phyloP scores from a whole-genome alignment of 2,113 vertebrate genomes.

The Thryonomys swinderianus region DNA sequence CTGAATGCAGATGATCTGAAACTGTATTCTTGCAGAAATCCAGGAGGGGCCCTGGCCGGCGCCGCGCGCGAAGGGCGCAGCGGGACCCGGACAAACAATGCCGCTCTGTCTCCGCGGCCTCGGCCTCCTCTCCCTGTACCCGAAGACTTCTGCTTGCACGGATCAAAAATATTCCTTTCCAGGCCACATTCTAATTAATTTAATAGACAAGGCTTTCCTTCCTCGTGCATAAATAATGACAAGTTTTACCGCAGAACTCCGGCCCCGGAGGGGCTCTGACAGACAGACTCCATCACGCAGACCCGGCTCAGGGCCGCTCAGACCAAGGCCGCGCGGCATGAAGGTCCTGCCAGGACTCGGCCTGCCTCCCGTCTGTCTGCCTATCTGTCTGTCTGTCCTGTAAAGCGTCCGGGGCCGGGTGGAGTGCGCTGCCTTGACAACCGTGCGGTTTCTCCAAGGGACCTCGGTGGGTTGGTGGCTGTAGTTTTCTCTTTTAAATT shows the following conservation, averaged over 20 bases:
- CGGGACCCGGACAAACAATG: slow-evolving; percentile 90
- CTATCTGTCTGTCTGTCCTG: slow-evolving; percentile 10
- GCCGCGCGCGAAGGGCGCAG: slow-evolving; percentile 88
- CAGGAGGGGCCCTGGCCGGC: slow-evolving; percentile 89
- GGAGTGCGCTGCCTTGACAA: slow-evolving; percentile 19
- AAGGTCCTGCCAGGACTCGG: slow-evolving; percentile 44
- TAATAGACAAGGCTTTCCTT: slow-evolving; percentile 83
- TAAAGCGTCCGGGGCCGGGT: not conserved
- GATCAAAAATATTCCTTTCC: slow-evolving; percentile 85
- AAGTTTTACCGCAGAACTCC: slow-evolving; percentile 80
- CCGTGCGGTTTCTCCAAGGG: slow-evolving; percentile 68
- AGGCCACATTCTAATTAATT: slow-evolving; percentile 87
- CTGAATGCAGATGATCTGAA: slow-evolving; percentile 94
- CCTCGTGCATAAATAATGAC: slow-evolving; percentile 80
- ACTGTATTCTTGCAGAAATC: slow-evolving; percentile 90
- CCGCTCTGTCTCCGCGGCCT: slow-evolving; percentile 86
- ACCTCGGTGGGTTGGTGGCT: slow-evolving; percentile 33
- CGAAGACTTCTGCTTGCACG: slow-evolving; percentile 82
- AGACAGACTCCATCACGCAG: too few species aligned
- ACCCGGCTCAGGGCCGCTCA: slow-evolving; percentile 34
- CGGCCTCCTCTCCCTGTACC: slow-evolving; percentile 71
- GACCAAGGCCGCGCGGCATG: not conserved
- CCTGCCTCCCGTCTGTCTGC: not conserved
- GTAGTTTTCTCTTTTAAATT: not conserved
- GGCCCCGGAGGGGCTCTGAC: slow-evolving; percentile 68